Evolutionary conservation across 2,888 invertebrate species (phyloP).

Genomic region (Ramazzottius varieornatus): DNA sequence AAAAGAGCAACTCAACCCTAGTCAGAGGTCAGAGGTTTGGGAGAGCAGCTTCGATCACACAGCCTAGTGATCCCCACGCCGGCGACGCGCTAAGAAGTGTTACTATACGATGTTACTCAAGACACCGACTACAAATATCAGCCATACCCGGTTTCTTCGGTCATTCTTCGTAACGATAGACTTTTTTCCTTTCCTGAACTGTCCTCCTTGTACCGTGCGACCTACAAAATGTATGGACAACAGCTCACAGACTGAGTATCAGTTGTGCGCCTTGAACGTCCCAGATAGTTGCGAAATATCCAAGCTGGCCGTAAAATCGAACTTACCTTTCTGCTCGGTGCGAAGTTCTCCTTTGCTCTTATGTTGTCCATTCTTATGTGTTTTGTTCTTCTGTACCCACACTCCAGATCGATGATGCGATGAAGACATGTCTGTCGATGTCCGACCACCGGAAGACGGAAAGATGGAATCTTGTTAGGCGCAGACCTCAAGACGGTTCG

Average conservation of each 20-base stretch:
- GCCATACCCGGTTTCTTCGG: background rate
- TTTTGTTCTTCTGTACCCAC: slow-evolving; percentile 72
- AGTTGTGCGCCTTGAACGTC: no score
- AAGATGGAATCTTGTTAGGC: no score
- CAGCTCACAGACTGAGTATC: no score
- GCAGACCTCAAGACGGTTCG: no score
- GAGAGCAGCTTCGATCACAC: background rate
- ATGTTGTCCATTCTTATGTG: slow-evolving; percentile 70
- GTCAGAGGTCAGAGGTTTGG: no score
- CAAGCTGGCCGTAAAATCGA: no score
- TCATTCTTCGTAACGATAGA: background rate
- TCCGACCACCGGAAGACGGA: no score
- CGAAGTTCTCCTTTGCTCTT: slow-evolving; percentile 63
- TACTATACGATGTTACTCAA: background rate
- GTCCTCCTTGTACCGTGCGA: background rate
- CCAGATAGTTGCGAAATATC: no score
- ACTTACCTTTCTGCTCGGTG: slow-evolving; percentile 49
- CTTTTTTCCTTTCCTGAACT: background rate
- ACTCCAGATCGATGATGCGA: slow-evolving; percentile 47
- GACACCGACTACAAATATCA: background rate
- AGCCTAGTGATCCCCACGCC: no score
- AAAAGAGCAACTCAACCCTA: no score
- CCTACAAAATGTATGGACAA: background rate
- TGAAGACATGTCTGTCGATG: no score
- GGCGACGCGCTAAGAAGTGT: no score